Base-by-base conservation (phyloP, 2,113 vertebrate species). In the Silurus asotus region DNA sequence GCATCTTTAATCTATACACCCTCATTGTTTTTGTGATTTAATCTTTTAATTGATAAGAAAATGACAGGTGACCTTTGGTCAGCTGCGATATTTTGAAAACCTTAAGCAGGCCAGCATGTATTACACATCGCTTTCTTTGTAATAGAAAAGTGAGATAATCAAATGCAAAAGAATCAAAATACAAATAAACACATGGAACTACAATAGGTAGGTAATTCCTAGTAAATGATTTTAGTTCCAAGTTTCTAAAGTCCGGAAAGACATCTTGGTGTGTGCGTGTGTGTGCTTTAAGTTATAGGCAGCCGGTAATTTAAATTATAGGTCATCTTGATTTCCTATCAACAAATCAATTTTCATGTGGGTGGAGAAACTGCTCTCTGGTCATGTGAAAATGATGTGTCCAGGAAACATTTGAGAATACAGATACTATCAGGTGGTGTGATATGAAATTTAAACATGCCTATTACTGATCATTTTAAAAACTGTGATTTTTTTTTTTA, bases 61-160 rank as follows among this genome's bases (percentile, higher is more conserved):
- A 83, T 61, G 19, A 81, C 58, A 65, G 67, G 37, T 62, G 72
- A 87, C 81, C 86, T 87, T 87, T 86, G 79, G 74, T 82, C 85
- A 82, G n/a, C 58, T 48, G 65, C 14, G n/a, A 58, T 51, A 49
- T 62, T 72, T 61, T 51, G 0, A 64, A 74, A 64, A 75, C 28
- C 20, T 76, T 5, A 58, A 76, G 20, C 7, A 82, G 56, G 80
- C 15, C 85, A 82, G 51, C 55, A n/a, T 75, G 59, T 19, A 19
- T 6, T 80, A 8, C 25, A 45, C 53, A 79, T 59, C 55, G 23
- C 15, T 19, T 37, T 28, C 6, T 78, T 75, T 56, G 17, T 48
- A 58, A 45, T 11, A 65, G 55, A 58, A 9, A 84, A 81, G 23
- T 8, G 0, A 70, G 56, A 76, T 11, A 77, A 64, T 65, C 53